Base-by-base conservation (phyloP, 2,888 invertebrate species). In the Gasteruption jaculator region DNA sequence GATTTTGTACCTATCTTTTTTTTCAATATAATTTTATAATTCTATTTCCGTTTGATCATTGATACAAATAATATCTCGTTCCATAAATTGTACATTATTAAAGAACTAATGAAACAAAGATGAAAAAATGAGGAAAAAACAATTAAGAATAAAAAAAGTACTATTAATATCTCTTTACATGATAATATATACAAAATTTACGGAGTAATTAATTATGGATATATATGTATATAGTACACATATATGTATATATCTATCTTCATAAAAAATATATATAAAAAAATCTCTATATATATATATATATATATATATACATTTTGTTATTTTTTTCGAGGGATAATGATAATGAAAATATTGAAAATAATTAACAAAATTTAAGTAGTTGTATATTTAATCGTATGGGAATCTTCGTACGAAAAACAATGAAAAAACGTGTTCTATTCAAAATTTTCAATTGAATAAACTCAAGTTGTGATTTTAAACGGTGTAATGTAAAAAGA, bases 131-230 rank as follows among this genome's bases (percentile, higher is more conserved):
- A n/a, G n/a, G n/a, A n/a, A n/a, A n/a, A n/a, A n/a, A n/a, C n/a
- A n/a, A n/a, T n/a, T n/a, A n/a, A 54, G 56, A 52, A 57, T 54
- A 49, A 56, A 57, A 55, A 59, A 59, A 57, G 57, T 56, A 62
- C 59, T 59, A 62, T 61, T 60, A 61, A 63, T 65, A 62, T 65
- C 60, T 63, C 61, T 64, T 66, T 65, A 63, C 60, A 62, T 63
- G 60, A 59, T 58, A 61, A 59, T 63, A 62, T 62, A 62, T 60
- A 65, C 53, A 58, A 60, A 61, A n/a, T n/a, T 50, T 53, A 58
- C 52, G 48, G 46, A 58, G n/a, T n/a, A n/a, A n/a, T 60, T 57
- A 55, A 57, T 56, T 53, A 58, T 57, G 54, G 48, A 61, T 59
- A 60, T 65, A 57, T 63, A 61, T 58, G 55, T 61, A 63, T 60